Evolutionary conservation across 2,113 vertebrate species (phyloP).

Genomic region (Lamprologus tigripictilis): DNA sequence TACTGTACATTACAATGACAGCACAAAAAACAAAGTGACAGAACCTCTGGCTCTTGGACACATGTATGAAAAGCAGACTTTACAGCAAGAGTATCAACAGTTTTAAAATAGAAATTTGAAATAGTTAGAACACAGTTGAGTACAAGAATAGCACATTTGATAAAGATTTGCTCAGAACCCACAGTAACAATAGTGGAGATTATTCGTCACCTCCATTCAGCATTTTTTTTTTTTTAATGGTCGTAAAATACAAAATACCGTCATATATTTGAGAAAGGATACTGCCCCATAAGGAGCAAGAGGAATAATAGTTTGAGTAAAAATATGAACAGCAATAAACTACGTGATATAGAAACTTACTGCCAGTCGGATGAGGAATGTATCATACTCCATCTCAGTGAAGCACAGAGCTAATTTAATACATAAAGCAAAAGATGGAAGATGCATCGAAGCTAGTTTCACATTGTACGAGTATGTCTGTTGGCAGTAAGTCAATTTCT

Average conservation of each 20-base stretch:
- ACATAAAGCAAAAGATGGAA: neutral
- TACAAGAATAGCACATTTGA: conserved; percentile 71
- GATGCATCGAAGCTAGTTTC: conserved; percentile 1
- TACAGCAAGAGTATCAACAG: conserved; percentile 74
- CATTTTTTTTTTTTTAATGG: conserved; percentile 14
- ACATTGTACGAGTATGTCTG: neutral
- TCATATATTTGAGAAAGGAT: conserved; percentile 34
- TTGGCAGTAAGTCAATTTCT: conserved; percentile 25
- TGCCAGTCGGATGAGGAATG: conserved; percentile 26
- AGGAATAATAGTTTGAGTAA: conserved; percentile 30
- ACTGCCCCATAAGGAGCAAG: neutral
- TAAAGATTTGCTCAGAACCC: conserved; percentile 69
- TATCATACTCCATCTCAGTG: neutral
- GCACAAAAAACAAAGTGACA: conserved; percentile 72
- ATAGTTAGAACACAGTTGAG: conserved; percentile 72
- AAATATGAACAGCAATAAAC: conserved; percentile 43
- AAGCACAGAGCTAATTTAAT: conserved; percentile 1
- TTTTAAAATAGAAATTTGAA: conserved; percentile 67
- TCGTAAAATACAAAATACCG: conserved; percentile 61
- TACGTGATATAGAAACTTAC: conserved; percentile 21
- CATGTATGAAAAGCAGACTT: conserved; percentile 79
- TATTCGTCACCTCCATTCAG: conserved; percentile 60
- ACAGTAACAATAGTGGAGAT: conserved; percentile 57
- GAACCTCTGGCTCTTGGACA: conserved; percentile 66
- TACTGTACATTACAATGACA: conserved; percentile 72